Conservation (phyloP, 92 coral and sea anemone genomes). For the Phenganax subtilis region DNA sequence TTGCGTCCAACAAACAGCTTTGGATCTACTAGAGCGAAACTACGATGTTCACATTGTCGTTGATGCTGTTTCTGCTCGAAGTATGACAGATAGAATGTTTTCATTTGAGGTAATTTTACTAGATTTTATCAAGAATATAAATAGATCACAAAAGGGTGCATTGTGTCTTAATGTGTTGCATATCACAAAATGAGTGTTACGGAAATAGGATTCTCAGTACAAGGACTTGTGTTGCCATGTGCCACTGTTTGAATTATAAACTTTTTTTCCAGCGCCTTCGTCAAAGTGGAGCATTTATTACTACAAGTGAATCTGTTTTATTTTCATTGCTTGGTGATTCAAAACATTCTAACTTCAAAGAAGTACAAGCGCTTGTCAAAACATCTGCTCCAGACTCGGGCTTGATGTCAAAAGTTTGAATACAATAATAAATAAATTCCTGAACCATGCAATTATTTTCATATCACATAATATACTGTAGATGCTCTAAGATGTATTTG, state of each 20-base stretch:
- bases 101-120: conserved; percentile 69
- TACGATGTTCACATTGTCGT: conserved; percentile 88
- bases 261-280: conserved; percentile 74
- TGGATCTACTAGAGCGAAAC: conserved; percentile 81
- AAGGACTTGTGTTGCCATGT: no score
- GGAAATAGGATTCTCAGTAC: no score
- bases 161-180: no score
- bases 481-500: no score
- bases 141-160: no score
- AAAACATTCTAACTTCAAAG: conserved; percentile 86
- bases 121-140: no score
- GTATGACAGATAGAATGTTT: conserved; percentile 95
- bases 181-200: no score
- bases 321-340: conserved; percentile 80
- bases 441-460: no score
- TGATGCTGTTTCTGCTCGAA: conserved; percentile 89
- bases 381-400: conserved; percentile 97
- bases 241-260: background rate
- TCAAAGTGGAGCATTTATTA: conserved; percentile 86
- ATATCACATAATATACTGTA: no score
- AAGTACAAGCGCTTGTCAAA: conserved; percentile 95
- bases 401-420: conserved; percentile 72
- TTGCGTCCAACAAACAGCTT: conserved; percentile 83
- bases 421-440: background rate
- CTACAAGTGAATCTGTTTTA: conserved; percentile 86